phyloP scores from a whole-genome alignment of 2,113 vertebrate species.

The Pangasianodon gigas region DNA sequence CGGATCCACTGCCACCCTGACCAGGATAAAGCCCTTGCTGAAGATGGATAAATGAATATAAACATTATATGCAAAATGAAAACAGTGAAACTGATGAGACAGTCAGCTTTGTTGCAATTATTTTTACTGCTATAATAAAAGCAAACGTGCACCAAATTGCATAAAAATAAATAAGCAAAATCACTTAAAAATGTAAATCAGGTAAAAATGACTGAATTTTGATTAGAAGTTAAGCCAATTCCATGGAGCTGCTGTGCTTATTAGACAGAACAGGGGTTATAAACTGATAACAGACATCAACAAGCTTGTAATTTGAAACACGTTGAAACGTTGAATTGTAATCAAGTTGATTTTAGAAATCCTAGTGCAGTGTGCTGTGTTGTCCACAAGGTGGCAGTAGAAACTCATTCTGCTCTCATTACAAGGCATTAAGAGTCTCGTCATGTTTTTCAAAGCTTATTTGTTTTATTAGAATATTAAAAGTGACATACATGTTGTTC shows the following conservation, averaged over 20 bases:
- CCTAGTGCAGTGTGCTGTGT: not conserved
- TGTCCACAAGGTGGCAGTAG: slow-evolving; percentile 47
- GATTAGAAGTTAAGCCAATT: not conserved
- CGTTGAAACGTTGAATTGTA: not conserved
- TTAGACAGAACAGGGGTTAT: not conserved
- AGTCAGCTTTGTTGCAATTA: not conserved
- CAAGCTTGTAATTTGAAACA: not conserved
- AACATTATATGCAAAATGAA: not conserved
- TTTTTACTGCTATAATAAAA: not conserved
- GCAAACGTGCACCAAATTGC: not conserved
- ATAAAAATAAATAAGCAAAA: not conserved
- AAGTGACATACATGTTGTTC: not conserved
- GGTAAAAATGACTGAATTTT: not conserved
- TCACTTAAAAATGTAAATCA: not conserved
- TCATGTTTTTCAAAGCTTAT: not conserved
- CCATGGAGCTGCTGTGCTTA: not conserved
- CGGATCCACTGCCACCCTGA: too few species aligned
- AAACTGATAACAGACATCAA: not conserved
- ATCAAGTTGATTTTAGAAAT: not conserved
- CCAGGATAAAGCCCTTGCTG: not conserved
- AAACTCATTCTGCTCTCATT: not conserved
- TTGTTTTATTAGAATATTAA: not conserved
- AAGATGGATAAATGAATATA: not conserved
- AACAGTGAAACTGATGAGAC: not conserved
- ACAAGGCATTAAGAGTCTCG: not conserved